Conservation (phyloP, 2,797 vertebrate species). For the Periophthalmus magnuspinnatus region DNA sequence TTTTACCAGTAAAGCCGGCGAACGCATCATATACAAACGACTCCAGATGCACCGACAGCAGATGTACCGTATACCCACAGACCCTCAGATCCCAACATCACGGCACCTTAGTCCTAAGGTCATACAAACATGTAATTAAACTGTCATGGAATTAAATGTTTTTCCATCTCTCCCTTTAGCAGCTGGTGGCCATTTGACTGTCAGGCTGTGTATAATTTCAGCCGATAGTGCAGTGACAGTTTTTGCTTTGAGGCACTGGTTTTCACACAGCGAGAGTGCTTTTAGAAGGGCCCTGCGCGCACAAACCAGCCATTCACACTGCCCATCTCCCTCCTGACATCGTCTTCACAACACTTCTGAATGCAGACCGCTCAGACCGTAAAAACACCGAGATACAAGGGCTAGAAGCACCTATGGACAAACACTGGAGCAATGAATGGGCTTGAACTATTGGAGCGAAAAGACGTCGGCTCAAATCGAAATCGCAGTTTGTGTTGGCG, state of each 20-base stretch:
- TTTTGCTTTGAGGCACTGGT: slow-evolving; percentile 44
- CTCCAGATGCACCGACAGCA: not conserved
- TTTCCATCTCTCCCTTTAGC: slow-evolving; percentile 37
- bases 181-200: slow-evolving; percentile 69
- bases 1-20: too few relatives aligned
- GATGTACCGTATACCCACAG: not conserved
- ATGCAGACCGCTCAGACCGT: slow-evolving; percentile 13
- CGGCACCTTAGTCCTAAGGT: slow-evolving; percentile 58
- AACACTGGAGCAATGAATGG: not conserved
- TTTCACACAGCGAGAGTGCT: slow-evolving; percentile 38
- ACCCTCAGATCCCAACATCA: slow-evolving; percentile 27
- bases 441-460: not conserved
- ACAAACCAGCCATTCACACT: slow-evolving; percentile 35
- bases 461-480: not conserved
- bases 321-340: slow-evolving; percentile 31
- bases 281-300: slow-evolving; percentile 35
- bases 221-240: slow-evolving; percentile 55
- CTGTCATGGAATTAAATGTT: slow-evolving; percentile 66
- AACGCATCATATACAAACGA: too few relatives aligned
- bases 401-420: not conserved
- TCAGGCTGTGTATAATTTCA: slow-evolving; percentile 65
- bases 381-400: not conserved
- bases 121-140: slow-evolving; percentile 63
- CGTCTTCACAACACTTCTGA: slow-evolving; percentile 28
- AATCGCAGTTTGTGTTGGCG: too few relatives aligned